Evolutionary conservation across 2,888 invertebrate genomes (phyloP).

Genomic region (Petrolisthes manimaculis): DNA sequence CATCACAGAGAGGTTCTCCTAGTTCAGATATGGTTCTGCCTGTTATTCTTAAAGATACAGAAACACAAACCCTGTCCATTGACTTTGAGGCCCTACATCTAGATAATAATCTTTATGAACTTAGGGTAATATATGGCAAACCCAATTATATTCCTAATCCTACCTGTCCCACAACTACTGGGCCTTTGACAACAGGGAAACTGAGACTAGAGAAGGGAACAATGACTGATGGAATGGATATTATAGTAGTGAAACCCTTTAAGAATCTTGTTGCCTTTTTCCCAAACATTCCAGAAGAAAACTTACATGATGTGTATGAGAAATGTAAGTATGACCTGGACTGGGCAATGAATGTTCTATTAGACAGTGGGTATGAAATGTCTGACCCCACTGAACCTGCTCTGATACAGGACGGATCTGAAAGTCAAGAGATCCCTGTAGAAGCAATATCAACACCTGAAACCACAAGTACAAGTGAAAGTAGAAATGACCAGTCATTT

Average conservation of each 20-base stretch:
- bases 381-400: slow-evolving; percentile 35
- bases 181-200: slow-evolving; percentile 67
- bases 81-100: slow-evolving; percentile 51
- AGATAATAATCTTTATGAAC: slow-evolving; percentile 46
- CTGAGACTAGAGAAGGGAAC: slow-evolving; percentile 74
- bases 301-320: slow-evolving; percentile 80
- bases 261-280: slow-evolving; percentile 77
- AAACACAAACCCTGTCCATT: slow-evolving; percentile 51
- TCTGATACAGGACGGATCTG: slow-evolving; percentile 16
- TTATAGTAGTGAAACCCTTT: slow-evolving; percentile 64
- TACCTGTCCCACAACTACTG: slow-evolving; percentile 3
- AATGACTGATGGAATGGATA: slow-evolving; percentile 71
- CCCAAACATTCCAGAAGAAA: slow-evolving; percentile 75
- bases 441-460: slow-evolving; percentile 27
- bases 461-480: slow-evolving; percentile 35
- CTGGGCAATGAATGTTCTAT: slow-evolving; percentile 83
- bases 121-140: slow-evolving; percentile 39
- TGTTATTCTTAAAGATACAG: not conserved
- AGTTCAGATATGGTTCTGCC: not conserved
- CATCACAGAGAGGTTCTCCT: not conserved
- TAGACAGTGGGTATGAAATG: slow-evolving; percentile 73
- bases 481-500: slow-evolving; percentile 19
- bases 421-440: not conserved
- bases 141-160: slow-evolving; percentile 28
- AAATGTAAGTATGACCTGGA: slow-evolving; percentile 82